Evolutionary conservation across 2,113 vertebrate genomes (phyloP).

Genomic region (Erinaceus europaeus): DNA sequence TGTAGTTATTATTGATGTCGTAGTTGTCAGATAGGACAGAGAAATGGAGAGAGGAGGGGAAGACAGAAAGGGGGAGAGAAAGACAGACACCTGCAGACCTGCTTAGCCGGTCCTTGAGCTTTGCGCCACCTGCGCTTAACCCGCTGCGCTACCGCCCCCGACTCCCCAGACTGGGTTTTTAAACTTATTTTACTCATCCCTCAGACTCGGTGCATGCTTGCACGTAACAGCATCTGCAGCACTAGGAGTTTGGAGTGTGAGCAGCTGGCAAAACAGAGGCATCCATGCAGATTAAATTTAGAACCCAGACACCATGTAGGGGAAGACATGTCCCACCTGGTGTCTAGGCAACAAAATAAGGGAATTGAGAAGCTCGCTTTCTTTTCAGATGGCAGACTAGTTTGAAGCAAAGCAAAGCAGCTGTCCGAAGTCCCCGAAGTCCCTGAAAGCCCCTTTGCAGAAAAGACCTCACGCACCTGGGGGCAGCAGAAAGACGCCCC

Average conservation of each 20-base stretch:
- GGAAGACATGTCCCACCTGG: neutral
- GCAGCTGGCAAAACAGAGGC: neutral
- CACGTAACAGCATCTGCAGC: neutral
- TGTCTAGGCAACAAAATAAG: neutral
- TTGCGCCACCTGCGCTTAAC: no score
- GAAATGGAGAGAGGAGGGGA: no score
- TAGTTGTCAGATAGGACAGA: no score
- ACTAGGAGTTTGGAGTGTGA: neutral
- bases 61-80: no score
- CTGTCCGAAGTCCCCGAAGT: neutral
- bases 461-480: constrained; percentile 64
- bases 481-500: constrained; percentile 76
- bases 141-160: no score
- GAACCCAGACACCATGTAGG: neutral
- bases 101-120: no score
- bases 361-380: neutral
- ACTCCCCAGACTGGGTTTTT: no score
- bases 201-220: neutral
- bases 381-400: neutral
- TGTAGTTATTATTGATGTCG: no score
- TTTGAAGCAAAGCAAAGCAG: neutral
- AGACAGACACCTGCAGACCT: no score
- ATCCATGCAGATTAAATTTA: neutral
- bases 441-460: neutral
- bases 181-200: no score